These are phyloP conservation scores for Lypha dubia DNA, from an alignment of 2,888 invertebrate genomes.

Conservation along the genomic window DNA sequence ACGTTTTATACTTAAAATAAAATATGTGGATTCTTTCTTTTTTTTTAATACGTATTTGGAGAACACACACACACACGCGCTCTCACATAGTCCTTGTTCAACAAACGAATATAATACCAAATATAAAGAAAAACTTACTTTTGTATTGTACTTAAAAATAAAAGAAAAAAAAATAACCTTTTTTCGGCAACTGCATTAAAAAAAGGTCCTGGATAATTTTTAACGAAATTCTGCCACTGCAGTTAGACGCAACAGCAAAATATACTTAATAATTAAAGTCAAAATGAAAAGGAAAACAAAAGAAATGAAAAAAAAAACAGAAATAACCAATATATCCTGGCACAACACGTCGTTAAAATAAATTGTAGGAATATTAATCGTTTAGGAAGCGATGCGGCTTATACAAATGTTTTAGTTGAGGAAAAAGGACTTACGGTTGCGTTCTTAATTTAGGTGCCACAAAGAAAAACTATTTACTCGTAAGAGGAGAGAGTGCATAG, in stretches of 20 bases:
- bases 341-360: conserved; percentile 20
- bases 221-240: conserved; percentile 52
- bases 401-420: too few species aligned
- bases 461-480: too few species aligned
- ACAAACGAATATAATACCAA: conserved; percentile 7
- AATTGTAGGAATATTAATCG: conserved; percentile 33
- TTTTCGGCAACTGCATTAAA: conserved; percentile 54
- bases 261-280: conserved; percentile 62
- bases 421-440: too few species aligned
- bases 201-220: conserved; percentile 42
- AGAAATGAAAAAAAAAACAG: not conserved
- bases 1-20: conserved; percentile 56
- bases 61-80: conserved; percentile 2
- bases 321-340: conserved; percentile 39
- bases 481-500: too few species aligned
- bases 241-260: conserved; percentile 37
- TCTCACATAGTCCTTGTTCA: not conserved
- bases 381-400: conserved; percentile 4
- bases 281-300: conserved; percentile 53
- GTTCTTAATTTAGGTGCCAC: not conserved
- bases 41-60: conserved; percentile 21
- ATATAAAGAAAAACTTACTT: conserved; percentile 41
- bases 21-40: conserved; percentile 12
- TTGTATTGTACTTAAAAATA: conserved; percentile 50
- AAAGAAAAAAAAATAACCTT: not conserved